phyloP scores from a whole-genome alignment of 92 coral and sea anemone genomes.

The Parazoanthus swiftii region DNA sequence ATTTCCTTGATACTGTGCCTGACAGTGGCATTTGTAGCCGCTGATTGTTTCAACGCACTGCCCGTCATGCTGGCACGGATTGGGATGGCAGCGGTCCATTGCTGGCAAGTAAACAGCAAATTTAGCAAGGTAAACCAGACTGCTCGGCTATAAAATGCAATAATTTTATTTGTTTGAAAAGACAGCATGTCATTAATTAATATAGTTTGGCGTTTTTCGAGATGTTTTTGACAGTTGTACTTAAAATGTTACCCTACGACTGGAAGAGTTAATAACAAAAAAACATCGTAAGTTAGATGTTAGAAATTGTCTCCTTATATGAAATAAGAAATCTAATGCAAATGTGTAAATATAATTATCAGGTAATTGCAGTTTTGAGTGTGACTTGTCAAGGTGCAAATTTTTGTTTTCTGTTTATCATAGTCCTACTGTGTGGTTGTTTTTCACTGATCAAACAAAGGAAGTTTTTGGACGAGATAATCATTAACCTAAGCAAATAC shows the following conservation, averaged over 20 bases:
- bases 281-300: no score
- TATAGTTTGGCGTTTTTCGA: background rate
- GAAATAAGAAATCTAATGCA: no score
- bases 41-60: constrained; percentile 78
- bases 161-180: background rate
- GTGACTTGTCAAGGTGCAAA: no score
- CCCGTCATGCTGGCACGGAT: constrained; percentile 86
- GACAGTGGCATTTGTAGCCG: constrained; percentile 88
- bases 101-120: constrained; percentile 47
- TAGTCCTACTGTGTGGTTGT: no score
- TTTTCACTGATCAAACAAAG: no score
- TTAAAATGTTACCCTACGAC: background rate
- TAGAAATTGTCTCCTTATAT: no score
- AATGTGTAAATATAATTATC: no score
- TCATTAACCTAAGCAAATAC: no score
- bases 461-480: no score
- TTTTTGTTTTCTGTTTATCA: no score
- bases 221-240: background rate
- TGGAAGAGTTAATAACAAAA: background rate
- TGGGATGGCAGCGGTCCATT: constrained; percentile 80
- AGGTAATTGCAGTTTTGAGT: no score
- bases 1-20: constrained; percentile 75
- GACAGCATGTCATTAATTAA: background rate
- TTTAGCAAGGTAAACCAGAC: background rate
- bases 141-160: no score